These are phyloP conservation scores for Myripristis jacobus DNA, from an alignment of 2,797 vertebrate genomes.

Conservation along the genomic window DNA sequence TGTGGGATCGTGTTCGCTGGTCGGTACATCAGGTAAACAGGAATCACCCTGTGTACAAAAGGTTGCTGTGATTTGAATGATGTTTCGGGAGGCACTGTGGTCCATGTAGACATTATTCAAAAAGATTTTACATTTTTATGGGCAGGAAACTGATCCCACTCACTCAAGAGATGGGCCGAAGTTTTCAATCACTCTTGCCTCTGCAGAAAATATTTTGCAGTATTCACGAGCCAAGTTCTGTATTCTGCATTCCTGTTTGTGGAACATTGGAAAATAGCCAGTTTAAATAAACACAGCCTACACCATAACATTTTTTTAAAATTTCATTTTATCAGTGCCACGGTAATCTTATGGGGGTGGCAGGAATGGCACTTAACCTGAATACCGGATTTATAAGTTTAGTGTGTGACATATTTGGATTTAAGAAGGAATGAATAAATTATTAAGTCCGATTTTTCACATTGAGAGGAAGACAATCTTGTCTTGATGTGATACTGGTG, in stretches of 20 bases:
- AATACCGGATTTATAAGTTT: constrained; percentile 13
- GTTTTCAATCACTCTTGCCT: constrained; percentile 85
- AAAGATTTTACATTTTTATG: not conserved
- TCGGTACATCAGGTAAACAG: constrained; percentile 92
- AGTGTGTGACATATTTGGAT: not conserved
- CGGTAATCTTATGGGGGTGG: constrained; percentile 52
- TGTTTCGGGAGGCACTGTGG: not conserved
- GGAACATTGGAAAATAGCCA: constrained; percentile 54
- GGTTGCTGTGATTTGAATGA: not conserved
- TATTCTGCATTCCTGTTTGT: constrained; percentile 90
- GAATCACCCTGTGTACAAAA: constrained; percentile 85
- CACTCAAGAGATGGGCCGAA: constrained; percentile 92
- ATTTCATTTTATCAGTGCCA: constrained; percentile 39
- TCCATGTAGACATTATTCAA: not conserved
- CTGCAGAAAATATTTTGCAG: constrained; percentile 94
- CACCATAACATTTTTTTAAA: constrained; percentile 17
- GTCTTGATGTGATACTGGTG: not conserved
- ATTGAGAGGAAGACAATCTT: not conserved
- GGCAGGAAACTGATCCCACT: constrained; percentile 70
- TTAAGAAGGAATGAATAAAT: not conserved
- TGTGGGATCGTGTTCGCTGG: constrained; percentile 93
- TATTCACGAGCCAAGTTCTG: constrained; percentile 96
- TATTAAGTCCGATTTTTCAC: not conserved
- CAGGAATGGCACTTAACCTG: constrained; percentile 12
- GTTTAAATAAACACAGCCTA: constrained; percentile 36